Evolutionary conservation across 2,888 invertebrate species (phyloP).

Genomic region (Rapana venosa): DNA sequence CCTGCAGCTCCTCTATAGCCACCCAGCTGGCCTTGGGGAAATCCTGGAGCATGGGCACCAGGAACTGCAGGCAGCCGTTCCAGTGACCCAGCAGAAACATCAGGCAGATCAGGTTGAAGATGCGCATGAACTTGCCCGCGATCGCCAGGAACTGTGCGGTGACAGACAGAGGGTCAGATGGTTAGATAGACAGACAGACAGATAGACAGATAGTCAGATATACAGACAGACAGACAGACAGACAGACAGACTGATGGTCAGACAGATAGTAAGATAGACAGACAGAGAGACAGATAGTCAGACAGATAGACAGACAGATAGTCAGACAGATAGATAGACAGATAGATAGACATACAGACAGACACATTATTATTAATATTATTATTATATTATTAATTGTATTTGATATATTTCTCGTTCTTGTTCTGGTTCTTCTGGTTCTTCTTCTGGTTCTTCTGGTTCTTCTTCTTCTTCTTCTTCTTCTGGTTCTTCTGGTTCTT

Average conservation of each 20-base stretch:
- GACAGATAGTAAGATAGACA: background rate
- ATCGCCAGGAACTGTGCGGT: conserved; percentile 97
- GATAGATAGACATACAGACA: background rate
- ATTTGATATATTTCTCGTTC: too few relatives aligned
- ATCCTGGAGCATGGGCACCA: conserved; percentile 98
- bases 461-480: too few relatives aligned
- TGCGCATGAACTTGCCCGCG: conserved; percentile 99
- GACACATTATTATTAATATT: too few relatives aligned
- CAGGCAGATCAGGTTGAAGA: conserved; percentile 99
- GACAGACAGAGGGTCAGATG: background rate
- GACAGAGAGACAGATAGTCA: background rate
- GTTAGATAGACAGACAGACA: background rate
- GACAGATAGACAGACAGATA: background rate
- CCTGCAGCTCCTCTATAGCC: conserved; percentile 98
- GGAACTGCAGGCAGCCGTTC: conserved; percentile 99
- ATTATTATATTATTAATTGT: too few relatives aligned
- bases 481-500: too few relatives aligned
- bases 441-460: too few relatives aligned
- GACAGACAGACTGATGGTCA: background rate
- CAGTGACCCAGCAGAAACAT: conserved; percentile 99
- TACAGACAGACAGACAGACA: background rate
- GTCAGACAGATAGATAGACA: background rate
- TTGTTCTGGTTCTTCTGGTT: too few relatives aligned
- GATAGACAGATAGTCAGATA: background rate
- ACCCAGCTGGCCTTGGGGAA: conserved; percentile 99